Conservation (phyloP, 2,113 vertebrate genomes). For the Otis tarda region DNA sequence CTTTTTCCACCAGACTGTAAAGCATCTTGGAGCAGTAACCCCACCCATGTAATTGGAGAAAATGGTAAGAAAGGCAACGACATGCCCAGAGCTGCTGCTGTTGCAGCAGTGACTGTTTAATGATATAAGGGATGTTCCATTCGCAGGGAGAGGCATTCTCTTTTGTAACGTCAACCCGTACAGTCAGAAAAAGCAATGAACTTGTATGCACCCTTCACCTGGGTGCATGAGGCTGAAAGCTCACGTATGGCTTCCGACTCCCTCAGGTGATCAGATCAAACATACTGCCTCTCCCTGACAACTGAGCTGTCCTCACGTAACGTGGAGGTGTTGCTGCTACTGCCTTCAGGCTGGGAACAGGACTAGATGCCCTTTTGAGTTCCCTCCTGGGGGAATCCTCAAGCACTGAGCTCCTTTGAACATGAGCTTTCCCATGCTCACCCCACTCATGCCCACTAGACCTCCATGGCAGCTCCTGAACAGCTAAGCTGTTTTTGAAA, state of each 20-base stretch:
- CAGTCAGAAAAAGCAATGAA: not conserved
- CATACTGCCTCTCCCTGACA: not conserved
- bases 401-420: not conserved
- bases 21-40: not conserved
- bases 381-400: not conserved
- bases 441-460: not conserved
- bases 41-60: fast-evolving
- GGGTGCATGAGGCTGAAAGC: not conserved
- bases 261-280: not conserved
- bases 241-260: fast-evolving
- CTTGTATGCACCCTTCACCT: fast-evolving
- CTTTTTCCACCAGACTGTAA: not conserved
- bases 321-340: not conserved
- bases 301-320: fast-evolving
- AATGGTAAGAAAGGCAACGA: not conserved
- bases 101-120: not conserved
- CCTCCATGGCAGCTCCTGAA: not conserved
- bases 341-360: not conserved
- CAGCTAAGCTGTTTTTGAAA: not conserved
- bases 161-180: not conserved
- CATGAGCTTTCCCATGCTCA: not conserved
- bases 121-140: not conserved
- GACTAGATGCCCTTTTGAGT: fast-evolving
- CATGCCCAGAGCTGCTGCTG: not conserved
- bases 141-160: not conserved